These are phyloP conservation scores for Tipula confusa DNA, from an alignment of 2,888 invertebrate species.

Conservation along the genomic window DNA sequence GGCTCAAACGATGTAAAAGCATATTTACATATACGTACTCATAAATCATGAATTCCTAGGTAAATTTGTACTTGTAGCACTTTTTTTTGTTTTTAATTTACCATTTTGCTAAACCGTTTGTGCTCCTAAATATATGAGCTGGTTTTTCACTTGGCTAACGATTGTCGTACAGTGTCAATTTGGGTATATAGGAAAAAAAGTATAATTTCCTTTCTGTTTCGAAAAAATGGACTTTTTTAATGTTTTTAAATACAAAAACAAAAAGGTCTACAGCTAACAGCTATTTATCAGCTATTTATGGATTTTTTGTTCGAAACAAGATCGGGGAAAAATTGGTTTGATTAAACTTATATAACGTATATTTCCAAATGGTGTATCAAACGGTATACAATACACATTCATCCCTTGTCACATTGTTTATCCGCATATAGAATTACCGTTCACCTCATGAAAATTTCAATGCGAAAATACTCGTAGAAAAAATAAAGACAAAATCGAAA, in stretches of 20 bases:
- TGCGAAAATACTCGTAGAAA: not conserved
- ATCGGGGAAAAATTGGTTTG: constrained; percentile 7
- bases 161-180: not conserved
- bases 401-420: not conserved
- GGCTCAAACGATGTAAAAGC: too few relatives aligned
- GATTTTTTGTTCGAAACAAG: not conserved
- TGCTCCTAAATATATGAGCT: not conserved
- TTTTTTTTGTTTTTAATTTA: too few relatives aligned
- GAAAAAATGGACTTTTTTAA: not conserved
- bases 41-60: too few relatives aligned
- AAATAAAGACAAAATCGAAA: not conserved
- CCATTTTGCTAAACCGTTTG: not conserved
- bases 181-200: not conserved
- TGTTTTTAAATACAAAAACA: not conserved
- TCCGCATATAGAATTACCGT: not conserved
- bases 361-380: not conserved
- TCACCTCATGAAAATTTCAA: not conserved
- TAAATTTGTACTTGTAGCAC: too few relatives aligned
- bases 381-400: not conserved
- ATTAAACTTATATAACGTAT: not conserved
- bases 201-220: constrained; percentile 4
- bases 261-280: not conserved
- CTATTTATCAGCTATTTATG: not conserved
- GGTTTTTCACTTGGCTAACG: not conserved
- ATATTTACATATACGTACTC: too few relatives aligned